phyloP scores from a whole-genome alignment of 2,797 vertebrate species.

The Melanotaenia pygmaea region DNA sequence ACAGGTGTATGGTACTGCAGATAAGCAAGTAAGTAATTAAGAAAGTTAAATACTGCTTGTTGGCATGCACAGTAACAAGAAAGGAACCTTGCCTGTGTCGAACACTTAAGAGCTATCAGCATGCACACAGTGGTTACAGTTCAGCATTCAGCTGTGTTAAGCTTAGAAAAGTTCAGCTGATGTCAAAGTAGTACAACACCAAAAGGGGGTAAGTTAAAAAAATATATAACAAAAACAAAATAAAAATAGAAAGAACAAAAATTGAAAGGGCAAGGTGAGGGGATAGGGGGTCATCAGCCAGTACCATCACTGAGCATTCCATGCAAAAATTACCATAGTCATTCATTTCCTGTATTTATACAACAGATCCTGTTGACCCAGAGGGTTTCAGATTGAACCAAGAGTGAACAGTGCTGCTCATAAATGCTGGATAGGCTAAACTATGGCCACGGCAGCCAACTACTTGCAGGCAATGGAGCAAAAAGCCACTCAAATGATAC shows the following conservation, averaged over 20 bases:
- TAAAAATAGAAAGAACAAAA: conserved; percentile 72
- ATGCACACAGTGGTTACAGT: conserved; percentile 80
- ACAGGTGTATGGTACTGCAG: conserved; percentile 50
- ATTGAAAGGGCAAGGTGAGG: conserved; percentile 54
- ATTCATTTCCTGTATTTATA: conserved; percentile 75
- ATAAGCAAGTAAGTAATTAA: conserved; percentile 57
- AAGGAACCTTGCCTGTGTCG: conserved; percentile 50
- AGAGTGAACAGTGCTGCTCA: conserved; percentile 80
- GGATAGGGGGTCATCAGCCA: conserved; percentile 67
- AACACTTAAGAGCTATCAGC: conserved; percentile 59
- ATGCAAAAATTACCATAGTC: conserved; percentile 86
- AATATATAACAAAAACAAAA: conserved; percentile 52
- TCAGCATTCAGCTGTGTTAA: conserved; percentile 68
- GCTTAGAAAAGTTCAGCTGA: conserved; percentile 55
- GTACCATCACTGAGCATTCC: conserved; percentile 84
- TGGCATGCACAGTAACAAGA: conserved; percentile 72
- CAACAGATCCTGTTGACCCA: conserved; percentile 78
- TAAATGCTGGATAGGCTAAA: conserved; percentile 32
- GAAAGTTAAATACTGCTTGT: conserved; percentile 46
- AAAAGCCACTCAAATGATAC: not conserved
- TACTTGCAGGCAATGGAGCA: not conserved
- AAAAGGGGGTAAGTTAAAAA: conserved; percentile 49
- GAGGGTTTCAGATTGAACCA: conserved; percentile 80
- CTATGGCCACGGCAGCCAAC: conserved; percentile 6
- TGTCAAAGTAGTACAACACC: conserved; percentile 60